Conservation (phyloP, 2,797 vertebrate species). For the Synanceia verrucosa region DNA sequence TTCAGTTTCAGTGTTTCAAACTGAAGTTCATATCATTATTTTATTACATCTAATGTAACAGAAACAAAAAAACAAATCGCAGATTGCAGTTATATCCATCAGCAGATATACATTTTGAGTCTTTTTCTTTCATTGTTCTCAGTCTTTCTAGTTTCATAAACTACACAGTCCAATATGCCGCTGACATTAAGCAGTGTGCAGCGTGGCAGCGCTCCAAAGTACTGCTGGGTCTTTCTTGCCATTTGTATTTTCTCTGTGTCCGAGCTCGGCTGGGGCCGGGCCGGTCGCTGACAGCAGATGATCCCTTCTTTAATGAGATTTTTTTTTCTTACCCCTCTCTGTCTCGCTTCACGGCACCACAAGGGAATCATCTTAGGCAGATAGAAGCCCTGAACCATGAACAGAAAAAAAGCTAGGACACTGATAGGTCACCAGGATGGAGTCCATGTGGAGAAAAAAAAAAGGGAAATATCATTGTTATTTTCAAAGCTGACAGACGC, state of each 20-base stretch:
- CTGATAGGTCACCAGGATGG: conserved; percentile 50
- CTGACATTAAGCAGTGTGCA: conserved; percentile 37
- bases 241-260: conserved; percentile 63
- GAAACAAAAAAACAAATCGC: not conserved
- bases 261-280: conserved; percentile 43
- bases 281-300: conserved; percentile 66
- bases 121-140: conserved; percentile 28
- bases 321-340: conserved; percentile 30
- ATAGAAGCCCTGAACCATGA: conserved; percentile 74
- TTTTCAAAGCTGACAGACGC: conserved; percentile 33
- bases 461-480: conserved; percentile 24
- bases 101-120: too few species aligned
- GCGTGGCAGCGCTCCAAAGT: conserved; percentile 47
- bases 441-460: conserved; percentile 5
- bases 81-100: conserved; percentile 13
- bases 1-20: conserved; percentile 3
- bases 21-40: conserved; percentile 5
- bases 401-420: conserved; percentile 55
- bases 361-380: conserved; percentile 70
- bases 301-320: conserved; percentile 76
- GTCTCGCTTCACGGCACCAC: conserved; percentile 64
- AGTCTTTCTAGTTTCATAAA: conserved; percentile 12
- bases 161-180: conserved; percentile 7
- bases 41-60: conserved; percentile 1
- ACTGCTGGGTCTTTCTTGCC: conserved; percentile 42